Conservation (phyloP, 2,888 invertebrate genomes). For the Pomacea canaliculata region DNA sequence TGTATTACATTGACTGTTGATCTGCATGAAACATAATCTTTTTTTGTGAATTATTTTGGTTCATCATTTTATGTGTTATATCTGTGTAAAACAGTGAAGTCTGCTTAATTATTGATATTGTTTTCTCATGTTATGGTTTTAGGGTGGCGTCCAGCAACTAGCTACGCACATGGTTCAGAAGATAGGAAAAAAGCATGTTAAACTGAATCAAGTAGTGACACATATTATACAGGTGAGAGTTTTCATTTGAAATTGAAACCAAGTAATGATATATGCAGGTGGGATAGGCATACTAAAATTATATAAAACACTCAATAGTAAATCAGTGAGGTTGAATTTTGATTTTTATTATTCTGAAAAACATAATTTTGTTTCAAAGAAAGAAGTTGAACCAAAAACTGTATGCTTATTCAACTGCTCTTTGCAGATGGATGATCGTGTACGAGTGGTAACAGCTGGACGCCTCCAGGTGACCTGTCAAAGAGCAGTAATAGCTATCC, state of each 20-base stretch:
- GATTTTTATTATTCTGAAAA: no score
- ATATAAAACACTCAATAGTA: no score
- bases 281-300: no score
- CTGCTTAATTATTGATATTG: not conserved
- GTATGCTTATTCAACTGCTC: no score
- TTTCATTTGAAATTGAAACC: no score
- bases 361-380: no score
- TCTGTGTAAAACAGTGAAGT: not conserved
- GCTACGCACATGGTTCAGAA: conserved; percentile 43
- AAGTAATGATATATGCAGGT: no score
- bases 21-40: not conserved
- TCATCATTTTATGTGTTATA: not conserved
- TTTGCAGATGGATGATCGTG: conserved; percentile 37
- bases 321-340: no score
- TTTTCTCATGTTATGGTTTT: conserved; percentile 1
- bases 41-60: not conserved
- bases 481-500: conserved; percentile 56
- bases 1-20: no score
- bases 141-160: conserved; percentile 57
- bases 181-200: conserved; percentile 48
- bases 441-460: conserved; percentile 39
- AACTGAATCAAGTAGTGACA: conserved; percentile 42
- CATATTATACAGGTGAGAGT: conserved; percentile 47
- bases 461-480: conserved; percentile 45
- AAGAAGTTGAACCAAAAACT: no score